These are phyloP conservation scores for Cinclus mexicanus DNA, from an alignment of 2,113 vertebrate species.

Conservation along the genomic window DNA sequence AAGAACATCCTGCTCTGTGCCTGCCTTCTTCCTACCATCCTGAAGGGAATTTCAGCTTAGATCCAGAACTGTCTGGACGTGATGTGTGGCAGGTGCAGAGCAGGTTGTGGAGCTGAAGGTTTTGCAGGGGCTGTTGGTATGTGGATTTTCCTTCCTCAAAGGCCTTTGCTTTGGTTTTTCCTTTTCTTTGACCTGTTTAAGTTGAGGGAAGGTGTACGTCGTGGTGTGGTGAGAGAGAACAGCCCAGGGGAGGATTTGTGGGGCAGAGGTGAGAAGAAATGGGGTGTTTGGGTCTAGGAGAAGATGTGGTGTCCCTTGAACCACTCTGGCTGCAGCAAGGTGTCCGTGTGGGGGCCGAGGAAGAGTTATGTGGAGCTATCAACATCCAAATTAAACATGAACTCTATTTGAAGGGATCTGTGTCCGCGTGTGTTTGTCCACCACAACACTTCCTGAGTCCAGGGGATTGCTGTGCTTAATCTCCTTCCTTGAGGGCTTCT, in stretches of 20 bases:
- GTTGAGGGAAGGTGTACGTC: constrained; percentile 47
- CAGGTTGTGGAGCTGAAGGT: not conserved
- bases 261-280: not conserved
- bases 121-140: not conserved
- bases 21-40: not conserved
- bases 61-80: not conserved
- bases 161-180: constrained; percentile 53
- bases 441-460: accelerated
- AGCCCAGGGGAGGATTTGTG: not conserved
- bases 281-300: constrained; percentile 32
- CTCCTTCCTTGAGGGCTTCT: not conserved
- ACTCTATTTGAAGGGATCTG: constrained; percentile 62
- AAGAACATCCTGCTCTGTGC: not conserved
- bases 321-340: constrained; percentile 18
- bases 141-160: constrained; percentile 28
- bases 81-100: not conserved
- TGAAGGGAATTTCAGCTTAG: not conserved
- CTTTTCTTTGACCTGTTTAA: constrained; percentile 51
- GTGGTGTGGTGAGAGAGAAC: constrained; percentile 46
- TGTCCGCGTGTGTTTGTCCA: constrained; percentile 39
- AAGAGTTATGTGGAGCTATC: constrained; percentile 66
- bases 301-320: constrained; percentile 7
- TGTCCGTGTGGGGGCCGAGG: constrained; percentile 28
- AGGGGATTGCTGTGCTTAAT: not conserved
- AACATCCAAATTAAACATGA: constrained; percentile 76